Evolutionary conservation across 2,113 vertebrate genomes (phyloP).

Genomic region (Camelus bactrianus): DNA sequence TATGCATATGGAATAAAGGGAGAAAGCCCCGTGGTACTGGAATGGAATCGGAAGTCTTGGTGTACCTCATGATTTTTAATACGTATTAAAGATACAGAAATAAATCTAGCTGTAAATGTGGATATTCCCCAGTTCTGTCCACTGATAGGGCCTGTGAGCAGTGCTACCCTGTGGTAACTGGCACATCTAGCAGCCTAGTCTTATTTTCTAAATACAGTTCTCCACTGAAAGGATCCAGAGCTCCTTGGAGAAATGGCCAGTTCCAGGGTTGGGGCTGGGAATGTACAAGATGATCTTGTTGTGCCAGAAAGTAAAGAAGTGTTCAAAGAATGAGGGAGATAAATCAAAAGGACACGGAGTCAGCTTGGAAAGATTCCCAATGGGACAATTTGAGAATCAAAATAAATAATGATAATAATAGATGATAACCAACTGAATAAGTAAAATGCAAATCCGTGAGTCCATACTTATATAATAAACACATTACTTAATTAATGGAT

Average conservation of each 20-base stretch:
- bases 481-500: background rate
- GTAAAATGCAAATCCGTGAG: slow-evolving; percentile 14
- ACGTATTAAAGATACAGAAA: background rate
- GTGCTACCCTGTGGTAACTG: background rate
- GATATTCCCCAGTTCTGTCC: background rate
- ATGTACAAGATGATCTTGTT: background rate
- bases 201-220: slow-evolving; percentile 41
- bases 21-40: background rate
- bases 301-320: slow-evolving; percentile 16
- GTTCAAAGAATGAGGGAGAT: background rate
- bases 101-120: background rate
- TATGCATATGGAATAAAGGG: background rate
- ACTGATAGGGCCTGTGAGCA: background rate
- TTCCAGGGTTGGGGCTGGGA: background rate
- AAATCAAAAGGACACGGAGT: background rate
- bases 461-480: background rate
- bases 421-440: background rate
- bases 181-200: background rate
- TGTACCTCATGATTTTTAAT: background rate
- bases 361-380: background rate
- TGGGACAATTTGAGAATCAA: background rate
- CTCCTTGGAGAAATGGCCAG: background rate
- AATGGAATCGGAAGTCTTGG: slow-evolving; percentile 12
- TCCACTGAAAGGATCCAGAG: background rate
- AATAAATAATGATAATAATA: slow-evolving; percentile 18